phyloP scores from a whole-genome alignment of 2,797 vertebrate genomes.

The Naso thynnoides region DNA sequence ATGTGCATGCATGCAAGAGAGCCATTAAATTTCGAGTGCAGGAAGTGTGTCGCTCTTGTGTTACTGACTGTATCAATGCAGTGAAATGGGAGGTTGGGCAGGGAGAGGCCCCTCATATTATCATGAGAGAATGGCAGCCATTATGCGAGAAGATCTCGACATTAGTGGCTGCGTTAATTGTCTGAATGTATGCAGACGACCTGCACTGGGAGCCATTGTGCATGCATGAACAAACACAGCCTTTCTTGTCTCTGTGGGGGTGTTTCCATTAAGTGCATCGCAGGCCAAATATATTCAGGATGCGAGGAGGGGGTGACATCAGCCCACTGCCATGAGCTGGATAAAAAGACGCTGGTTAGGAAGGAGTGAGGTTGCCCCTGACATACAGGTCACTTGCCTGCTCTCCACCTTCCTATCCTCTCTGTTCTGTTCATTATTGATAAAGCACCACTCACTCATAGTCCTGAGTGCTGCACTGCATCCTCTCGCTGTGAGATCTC shows the following conservation, averaged over 20 bases:
- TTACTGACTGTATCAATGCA: conserved; percentile 28
- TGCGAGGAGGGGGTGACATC: conserved; percentile 25
- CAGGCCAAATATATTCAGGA: conserved; percentile 39
- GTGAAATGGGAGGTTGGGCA: conserved; percentile 40
- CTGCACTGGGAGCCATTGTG: conserved; percentile 39
- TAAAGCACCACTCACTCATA: conserved; percentile 48
- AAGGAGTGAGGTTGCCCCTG: conserved; percentile 18
- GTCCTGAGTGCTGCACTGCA: conserved; percentile 33
- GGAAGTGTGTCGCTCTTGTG: conserved; percentile 38
- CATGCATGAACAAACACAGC: conserved; percentile 61
- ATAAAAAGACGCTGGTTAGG: conserved; percentile 32
- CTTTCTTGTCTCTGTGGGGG: conserved; percentile 47
- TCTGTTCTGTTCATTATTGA: conserved; percentile 63
- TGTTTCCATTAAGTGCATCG: conserved; percentile 57
- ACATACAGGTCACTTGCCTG: conserved; percentile 24
- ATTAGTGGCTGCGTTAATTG: conserved; percentile 64
- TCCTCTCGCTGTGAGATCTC: conserved; percentile 21
- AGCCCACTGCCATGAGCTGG: conserved; percentile 29
- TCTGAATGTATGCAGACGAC: conserved; percentile 66
- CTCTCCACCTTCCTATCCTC: conserved; percentile 27
- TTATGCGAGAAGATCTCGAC: conserved; percentile 52
- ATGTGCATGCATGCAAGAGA: conserved; percentile 50
- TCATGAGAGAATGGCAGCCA: conserved; percentile 49
- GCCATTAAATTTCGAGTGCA: conserved; percentile 61
- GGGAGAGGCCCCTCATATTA: conserved; percentile 56